Evolutionary conservation across 2,888 invertebrate species (phyloP).

Genomic region (Byasa hedistus): DNA sequence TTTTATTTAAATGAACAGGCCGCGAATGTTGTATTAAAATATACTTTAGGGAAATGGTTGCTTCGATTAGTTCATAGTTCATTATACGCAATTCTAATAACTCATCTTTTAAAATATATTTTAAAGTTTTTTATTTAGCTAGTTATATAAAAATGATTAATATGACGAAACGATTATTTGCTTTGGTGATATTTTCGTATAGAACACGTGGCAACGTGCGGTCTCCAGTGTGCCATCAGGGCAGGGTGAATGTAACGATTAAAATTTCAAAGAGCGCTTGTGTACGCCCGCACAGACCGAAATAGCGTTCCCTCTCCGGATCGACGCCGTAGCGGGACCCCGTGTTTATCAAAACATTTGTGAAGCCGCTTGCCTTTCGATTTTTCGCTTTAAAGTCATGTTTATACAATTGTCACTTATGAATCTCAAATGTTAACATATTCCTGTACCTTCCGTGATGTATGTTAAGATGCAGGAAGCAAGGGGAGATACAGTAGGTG

Average conservation of each 20-base stretch:
- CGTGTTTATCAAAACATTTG: slow-evolving; percentile 31
- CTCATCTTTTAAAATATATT: background rate
- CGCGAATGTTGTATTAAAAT: slow-evolving; percentile 15
- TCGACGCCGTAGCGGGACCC: slow-evolving; percentile 56
- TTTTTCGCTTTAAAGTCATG: slow-evolving; percentile 51
- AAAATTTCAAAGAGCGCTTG: slow-evolving; percentile 77
- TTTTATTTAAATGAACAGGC: slow-evolving; percentile 26
- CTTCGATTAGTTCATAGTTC: too few relatives aligned
- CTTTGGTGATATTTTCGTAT: slow-evolving; percentile 46
- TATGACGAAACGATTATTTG: slow-evolving; percentile 28
- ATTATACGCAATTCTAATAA: too few relatives aligned
- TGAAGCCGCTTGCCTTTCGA: slow-evolving; percentile 43
- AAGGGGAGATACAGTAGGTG: slow-evolving; percentile 66
- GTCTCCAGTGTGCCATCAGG: slow-evolving; percentile 65
- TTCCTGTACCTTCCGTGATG: slow-evolving; percentile 56
- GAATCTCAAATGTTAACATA: slow-evolving; percentile 39
- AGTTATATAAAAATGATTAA: background rate
- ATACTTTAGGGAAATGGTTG: background rate
- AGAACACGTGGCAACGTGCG: slow-evolving; percentile 50
- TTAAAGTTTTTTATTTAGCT: background rate
- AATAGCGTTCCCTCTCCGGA: slow-evolving; percentile 70
- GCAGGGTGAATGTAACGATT: slow-evolving; percentile 77
- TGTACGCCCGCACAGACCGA: slow-evolving; percentile 65
- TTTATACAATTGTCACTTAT: slow-evolving; percentile 39
- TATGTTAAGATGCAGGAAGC: slow-evolving; percentile 69